Conservation (phyloP, 2,888 invertebrate genomes). For the Tridacna gigas region DNA sequence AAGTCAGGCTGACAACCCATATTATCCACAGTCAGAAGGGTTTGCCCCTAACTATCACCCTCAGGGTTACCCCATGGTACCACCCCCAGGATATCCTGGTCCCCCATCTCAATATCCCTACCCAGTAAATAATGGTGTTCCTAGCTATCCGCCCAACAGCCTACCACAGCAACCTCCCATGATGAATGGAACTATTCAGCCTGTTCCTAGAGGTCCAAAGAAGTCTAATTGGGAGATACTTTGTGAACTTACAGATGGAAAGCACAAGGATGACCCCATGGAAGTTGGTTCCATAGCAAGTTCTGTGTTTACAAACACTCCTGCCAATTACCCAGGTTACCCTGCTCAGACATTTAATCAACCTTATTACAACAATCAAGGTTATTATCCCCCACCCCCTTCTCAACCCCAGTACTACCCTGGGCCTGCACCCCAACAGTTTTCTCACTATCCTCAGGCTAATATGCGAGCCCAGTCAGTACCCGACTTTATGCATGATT, state of each 20-base stretch:
- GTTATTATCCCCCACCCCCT: slow-evolving; percentile 1
- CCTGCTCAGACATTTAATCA: slow-evolving; percentile 4
- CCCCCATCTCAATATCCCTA: slow-evolving; percentile 33
- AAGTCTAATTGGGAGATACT: slow-evolving; percentile 80
- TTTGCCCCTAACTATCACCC: slow-evolving; percentile 33
- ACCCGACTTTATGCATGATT: slow-evolving; percentile 18
- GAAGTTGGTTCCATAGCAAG: slow-evolving; percentile 77
- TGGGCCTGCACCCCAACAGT: slow-evolving; percentile 6
- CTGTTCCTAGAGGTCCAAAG: slow-evolving; percentile 54
- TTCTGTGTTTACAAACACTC: slow-evolving; percentile 73
- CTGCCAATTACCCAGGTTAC: slow-evolving; percentile 47
- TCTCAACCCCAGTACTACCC: slow-evolving; percentile 16
- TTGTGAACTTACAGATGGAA: slow-evolving; percentile 74
- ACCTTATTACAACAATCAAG: slow-evolving; percentile 11
- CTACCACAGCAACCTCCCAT: slow-evolving; percentile 41
- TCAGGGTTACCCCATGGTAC: slow-evolving; percentile 14
- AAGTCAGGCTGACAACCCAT: slow-evolving; percentile 25
- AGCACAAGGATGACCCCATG: slow-evolving; percentile 58
- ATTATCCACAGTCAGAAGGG: slow-evolving; percentile 59
- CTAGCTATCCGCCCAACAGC: slow-evolving; percentile 33
- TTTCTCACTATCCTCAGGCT: not conserved
- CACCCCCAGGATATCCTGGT: slow-evolving; percentile 33
- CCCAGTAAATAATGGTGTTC: slow-evolving; percentile 32
- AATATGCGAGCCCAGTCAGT: slow-evolving; percentile 15
- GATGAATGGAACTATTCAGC: slow-evolving; percentile 16